Evolutionary conservation across 1,140 invertebrate species (phyloP).

Genomic region (Leptonema lineaticorne): DNA sequence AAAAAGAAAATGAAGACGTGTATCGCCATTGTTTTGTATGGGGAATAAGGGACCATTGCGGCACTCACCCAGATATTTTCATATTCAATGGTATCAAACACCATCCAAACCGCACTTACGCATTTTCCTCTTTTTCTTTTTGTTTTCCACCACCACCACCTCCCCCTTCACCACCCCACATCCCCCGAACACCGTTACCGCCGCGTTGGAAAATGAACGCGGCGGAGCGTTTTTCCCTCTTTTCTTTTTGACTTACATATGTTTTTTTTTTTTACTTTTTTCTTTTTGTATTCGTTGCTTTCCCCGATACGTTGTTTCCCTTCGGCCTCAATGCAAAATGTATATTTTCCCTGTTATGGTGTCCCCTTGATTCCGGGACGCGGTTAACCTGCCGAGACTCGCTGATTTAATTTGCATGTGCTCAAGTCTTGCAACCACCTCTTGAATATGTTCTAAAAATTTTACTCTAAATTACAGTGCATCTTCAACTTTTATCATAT

Average conservation of each 20-base stretch:
- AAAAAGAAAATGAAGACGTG: constrained; percentile 7
- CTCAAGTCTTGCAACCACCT: constrained; percentile 4
- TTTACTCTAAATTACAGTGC: too few species aligned
- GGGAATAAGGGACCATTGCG: constrained; percentile 35
- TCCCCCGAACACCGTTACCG: not conserved
- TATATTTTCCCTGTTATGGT: constrained; percentile 18
- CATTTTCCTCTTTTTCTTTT: constrained; percentile 2
- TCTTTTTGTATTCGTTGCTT: not conserved
- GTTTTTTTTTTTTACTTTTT: not conserved
- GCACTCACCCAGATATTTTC: constrained; percentile 32
- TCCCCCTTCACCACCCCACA: too few species aligned
- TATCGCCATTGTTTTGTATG: constrained; percentile 28
- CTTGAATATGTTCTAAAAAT: not conserved
- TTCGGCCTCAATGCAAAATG: constrained; percentile 1
- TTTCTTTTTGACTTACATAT: too few species aligned
- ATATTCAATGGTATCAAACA: constrained; percentile 29
- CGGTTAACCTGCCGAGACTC: constrained; percentile 12
- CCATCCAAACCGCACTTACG: constrained; percentile 6
- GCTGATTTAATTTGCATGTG: constrained; percentile 23
- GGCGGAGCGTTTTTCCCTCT: not conserved
- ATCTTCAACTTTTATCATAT: too few species aligned
- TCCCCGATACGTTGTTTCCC: not conserved
- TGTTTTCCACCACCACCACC: not conserved
- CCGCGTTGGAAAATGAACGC: constrained; percentile 1
- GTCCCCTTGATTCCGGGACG: constrained; percentile 4